Conservation (phyloP, 2,797 vertebrate species). For the Lophius americanus region DNA sequence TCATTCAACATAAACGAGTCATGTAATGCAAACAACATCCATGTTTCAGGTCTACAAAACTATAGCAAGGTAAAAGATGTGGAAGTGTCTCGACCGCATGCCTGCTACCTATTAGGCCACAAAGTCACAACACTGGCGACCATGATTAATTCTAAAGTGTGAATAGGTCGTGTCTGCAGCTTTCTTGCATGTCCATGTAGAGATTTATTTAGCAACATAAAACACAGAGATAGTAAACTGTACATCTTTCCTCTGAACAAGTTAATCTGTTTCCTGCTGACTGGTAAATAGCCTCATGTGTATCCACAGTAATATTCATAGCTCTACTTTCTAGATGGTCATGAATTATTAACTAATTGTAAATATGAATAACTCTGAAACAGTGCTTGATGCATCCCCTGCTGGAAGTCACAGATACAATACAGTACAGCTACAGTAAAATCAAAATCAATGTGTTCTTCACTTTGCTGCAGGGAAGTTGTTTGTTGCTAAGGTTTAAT, state of each 20-base stretch:
- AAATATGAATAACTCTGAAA: conserved; percentile 76
- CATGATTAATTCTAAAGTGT: conserved; percentile 34
- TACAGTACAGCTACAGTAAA: conserved; percentile 35
- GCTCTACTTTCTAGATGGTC: conserved; percentile 75
- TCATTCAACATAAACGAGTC: too few species aligned
- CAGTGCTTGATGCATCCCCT: conserved; percentile 64
- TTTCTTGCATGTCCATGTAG: conserved; percentile 37
- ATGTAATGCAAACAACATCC: too few species aligned
- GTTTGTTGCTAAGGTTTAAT: conserved; percentile 53
- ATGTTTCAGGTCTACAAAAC: neutral
- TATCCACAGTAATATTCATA: conserved; percentile 80
- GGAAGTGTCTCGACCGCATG: conserved; percentile 18
- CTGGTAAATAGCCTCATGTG: conserved; percentile 82
- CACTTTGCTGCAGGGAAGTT: conserved; percentile 19
- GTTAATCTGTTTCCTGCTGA: conserved; percentile 76
- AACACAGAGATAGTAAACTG: conserved; percentile 59
- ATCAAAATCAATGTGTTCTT: conserved; percentile 33
- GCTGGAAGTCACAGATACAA: conserved; percentile 59
- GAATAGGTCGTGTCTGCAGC: conserved; percentile 44
- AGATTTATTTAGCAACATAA: conserved; percentile 70
- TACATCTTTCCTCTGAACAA: conserved; percentile 68
- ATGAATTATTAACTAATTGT: conserved; percentile 79
- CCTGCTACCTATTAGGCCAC: conserved; percentile 4
- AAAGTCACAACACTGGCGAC: conserved; percentile 3
- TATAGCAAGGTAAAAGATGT: conserved; percentile 7